These are phyloP conservation scores for Bombus sibiricus DNA, from an alignment of 1,140 invertebrate genomes.

Conservation along the genomic window DNA sequence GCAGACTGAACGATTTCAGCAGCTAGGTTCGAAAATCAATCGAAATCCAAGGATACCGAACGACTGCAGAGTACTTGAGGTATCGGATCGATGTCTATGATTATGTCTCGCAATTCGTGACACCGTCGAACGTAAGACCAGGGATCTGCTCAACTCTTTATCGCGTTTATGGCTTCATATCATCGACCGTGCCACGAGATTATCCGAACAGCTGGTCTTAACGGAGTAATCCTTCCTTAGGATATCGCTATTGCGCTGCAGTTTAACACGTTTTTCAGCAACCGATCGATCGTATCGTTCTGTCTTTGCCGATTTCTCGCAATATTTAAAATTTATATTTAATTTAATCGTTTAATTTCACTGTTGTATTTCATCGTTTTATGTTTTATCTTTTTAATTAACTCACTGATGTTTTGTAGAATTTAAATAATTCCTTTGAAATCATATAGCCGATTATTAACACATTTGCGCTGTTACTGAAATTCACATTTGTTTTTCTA, in stretches of 20 bases:
- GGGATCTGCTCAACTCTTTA: conserved; percentile 54
- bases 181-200: conserved; percentile 31
- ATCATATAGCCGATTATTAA: no score
- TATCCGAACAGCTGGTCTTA: conserved; percentile 33
- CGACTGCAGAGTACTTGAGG: conserved; percentile 8
- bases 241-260: conserved; percentile 33
- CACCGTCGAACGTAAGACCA: conserved; percentile 14
- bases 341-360: no score
- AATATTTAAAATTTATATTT: background rate
- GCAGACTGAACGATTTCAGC: conserved; percentile 33
- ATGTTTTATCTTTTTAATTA: no score
- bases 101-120: conserved; percentile 56
- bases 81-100: conserved; percentile 61
- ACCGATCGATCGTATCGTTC: conserved; percentile 4
- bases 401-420: no score
- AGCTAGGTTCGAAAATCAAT: conserved; percentile 5
- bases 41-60: conserved; percentile 42
- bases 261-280: conserved; percentile 16
- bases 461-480: no score
- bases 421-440: no score
- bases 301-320: background rate
- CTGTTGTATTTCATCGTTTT: no score
- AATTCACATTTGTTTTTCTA: no score
- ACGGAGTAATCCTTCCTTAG: conserved; percentile 28
- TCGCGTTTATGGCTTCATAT: conserved; percentile 67